phyloP scores from a whole-genome alignment of 2,888 invertebrate genomes.

The Hanleya hanleyi region DNA sequence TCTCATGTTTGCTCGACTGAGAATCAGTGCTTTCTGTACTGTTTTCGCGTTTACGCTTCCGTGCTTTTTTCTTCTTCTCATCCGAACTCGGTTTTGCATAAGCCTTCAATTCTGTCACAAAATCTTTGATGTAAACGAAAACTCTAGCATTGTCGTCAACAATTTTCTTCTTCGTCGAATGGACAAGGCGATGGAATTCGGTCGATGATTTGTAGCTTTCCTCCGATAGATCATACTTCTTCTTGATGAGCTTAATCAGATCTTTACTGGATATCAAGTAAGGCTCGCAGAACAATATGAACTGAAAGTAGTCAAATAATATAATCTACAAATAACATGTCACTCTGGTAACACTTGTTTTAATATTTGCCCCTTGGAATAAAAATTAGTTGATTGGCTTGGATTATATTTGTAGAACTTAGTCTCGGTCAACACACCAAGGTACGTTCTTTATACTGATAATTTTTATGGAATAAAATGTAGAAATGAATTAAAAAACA shows the following conservation, averaged over 20 bases:
- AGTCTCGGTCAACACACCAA: no score
- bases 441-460: no score
- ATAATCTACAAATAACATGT: no score
- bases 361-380: no score
- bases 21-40: background rate
- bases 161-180: constrained; percentile 43
- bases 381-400: no score
- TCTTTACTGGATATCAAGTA: constrained; percentile 38
- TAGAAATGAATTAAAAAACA: no score
- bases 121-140: constrained; percentile 58
- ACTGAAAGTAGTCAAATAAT: constrained; percentile 50
- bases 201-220: constrained; percentile 42
- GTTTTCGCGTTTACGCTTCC: background rate
- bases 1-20: background rate
- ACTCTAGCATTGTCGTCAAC: constrained; percentile 40
- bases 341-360: no score
- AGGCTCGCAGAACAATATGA: constrained; percentile 48
- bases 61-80: background rate
- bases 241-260: constrained; percentile 47
- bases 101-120: constrained; percentile 54
- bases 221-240: constrained; percentile 51
- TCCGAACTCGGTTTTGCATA: constrained; percentile 19
- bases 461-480: no score
- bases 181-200: constrained; percentile 44
- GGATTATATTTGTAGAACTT: no score